These are phyloP conservation scores for Umimayanthus kanabou DNA, from an alignment of 92 coral and sea anemone species.

Conservation along the genomic window DNA sequence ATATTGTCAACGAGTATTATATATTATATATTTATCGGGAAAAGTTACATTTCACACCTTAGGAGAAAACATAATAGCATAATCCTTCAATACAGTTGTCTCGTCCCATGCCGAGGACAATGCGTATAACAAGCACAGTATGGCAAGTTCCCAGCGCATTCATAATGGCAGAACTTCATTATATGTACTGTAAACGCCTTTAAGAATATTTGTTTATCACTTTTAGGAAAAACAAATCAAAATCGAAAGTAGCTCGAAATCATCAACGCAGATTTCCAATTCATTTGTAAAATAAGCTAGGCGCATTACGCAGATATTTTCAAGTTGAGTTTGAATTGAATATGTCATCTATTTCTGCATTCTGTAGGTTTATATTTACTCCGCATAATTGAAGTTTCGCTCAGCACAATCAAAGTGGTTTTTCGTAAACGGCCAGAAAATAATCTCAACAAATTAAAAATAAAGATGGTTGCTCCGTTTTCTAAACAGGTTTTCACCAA, in stretches of 20 bases:
- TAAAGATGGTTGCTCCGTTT: neutral
- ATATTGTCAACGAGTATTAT: slow-evolving; percentile 26
- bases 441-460: neutral
- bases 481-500: neutral
- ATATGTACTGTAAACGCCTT: slow-evolving; percentile 19
- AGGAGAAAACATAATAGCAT: slow-evolving; percentile 25
- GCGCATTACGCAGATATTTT: neutral
- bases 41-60: slow-evolving; percentile 44
- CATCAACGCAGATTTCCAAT: slow-evolving; percentile 33
- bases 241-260: slow-evolving; percentile 7
- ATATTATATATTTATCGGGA: slow-evolving; percentile 15
- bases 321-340: neutral
- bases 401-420: neutral
- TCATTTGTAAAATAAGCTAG: slow-evolving; percentile 1
- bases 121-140: slow-evolving; percentile 10
- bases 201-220: slow-evolving; percentile 17
- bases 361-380: too few species aligned
- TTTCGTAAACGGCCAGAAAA: neutral
- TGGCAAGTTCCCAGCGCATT: slow-evolving; percentile 32
- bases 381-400: neutral
- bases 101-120: slow-evolving; percentile 34
- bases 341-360: neutral
- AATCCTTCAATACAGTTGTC: slow-evolving; percentile 15
- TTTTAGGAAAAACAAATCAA: slow-evolving; percentile 38
- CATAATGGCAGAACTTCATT: slow-evolving; percentile 6